A percentile compares a stretch with the other conserved stretches of the same genome.
These are phyloP conservation scores for Callospermophilus lateralis DNA, from an alignment of 2,113 vertebrate species.

Conservation along the genomic window DNA sequence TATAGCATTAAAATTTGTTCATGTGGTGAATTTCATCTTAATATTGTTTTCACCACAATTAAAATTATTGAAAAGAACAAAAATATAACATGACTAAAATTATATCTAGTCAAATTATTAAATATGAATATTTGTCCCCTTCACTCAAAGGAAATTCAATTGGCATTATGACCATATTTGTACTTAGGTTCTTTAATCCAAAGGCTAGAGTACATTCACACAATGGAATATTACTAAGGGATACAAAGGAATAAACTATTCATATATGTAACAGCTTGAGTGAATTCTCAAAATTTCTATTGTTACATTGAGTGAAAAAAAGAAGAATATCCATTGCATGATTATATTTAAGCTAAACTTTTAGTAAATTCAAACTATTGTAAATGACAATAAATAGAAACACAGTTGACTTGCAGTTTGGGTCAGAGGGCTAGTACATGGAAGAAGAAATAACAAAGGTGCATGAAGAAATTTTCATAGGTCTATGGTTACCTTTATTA, in stretches of 20 bases:
- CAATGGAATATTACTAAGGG: not conserved
- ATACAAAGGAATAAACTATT: not conserved
- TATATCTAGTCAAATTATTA: no score
- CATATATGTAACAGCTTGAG: not conserved
- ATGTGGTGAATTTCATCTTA: no score
- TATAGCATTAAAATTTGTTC: no score
- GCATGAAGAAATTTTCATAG: not conserved
- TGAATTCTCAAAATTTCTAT: not conserved
- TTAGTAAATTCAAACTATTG: not conserved
- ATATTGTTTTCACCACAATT: no score
- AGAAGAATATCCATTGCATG: not conserved
- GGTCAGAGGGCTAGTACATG: accelerated
- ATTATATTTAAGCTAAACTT: not conserved
- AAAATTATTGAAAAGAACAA: no score
- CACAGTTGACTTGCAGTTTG: not conserved
- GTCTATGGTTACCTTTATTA: not conserved
- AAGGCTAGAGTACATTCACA: not conserved
- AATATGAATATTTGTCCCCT: no score
- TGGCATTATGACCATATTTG: no score
- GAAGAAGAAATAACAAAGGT: accelerated
- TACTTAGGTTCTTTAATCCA: not conserved
- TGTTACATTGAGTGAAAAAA: not conserved
- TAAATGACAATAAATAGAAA: not conserved
- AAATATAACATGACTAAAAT: no score
- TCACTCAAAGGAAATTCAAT: no score